These are phyloP conservation scores for Antrozous pallidus DNA, from an alignment of 2,797 vertebrate species.

Conservation along the genomic window DNA sequence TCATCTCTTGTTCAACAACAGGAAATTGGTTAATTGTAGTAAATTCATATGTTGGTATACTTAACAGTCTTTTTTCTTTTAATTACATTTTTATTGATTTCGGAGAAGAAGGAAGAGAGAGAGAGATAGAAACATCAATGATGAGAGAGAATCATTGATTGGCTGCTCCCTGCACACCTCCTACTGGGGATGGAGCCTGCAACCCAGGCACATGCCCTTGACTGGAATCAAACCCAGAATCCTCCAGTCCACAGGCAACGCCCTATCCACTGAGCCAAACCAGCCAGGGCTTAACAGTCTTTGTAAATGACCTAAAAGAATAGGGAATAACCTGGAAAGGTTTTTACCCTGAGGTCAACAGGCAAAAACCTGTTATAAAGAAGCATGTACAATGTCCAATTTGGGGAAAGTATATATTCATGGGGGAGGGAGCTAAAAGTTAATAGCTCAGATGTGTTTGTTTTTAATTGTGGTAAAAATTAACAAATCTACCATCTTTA, in stretches of 20 bases:
- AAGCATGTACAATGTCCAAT: neutral
- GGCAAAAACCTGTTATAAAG: neutral
- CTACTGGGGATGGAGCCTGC: too few relatives aligned
- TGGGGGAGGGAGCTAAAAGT: neutral
- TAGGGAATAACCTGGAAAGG: neutral
- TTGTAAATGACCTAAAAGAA: conserved; percentile 18
- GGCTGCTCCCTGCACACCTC: too few relatives aligned
- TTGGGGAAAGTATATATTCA: neutral
- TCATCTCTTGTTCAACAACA: neutral
- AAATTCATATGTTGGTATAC: neutral
- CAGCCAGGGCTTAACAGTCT: neutral
- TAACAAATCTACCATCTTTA: neutral
- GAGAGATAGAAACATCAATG: too few relatives aligned
- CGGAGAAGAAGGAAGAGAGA: too few relatives aligned
- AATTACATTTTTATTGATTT: too few relatives aligned
- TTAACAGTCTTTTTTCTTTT: neutral
- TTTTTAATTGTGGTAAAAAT: neutral
- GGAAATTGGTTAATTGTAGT: neutral
- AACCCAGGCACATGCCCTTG: too few relatives aligned
- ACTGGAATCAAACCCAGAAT: too few relatives aligned
- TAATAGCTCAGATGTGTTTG: neutral
- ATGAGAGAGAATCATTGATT: too few relatives aligned
- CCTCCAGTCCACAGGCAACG: too few relatives aligned
- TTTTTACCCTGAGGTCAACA: neutral
- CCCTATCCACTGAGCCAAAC: too few relatives aligned